These are phyloP conservation scores for Empis livida DNA, from an alignment of 2,888 invertebrate genomes.

Conservation along the genomic window DNA sequence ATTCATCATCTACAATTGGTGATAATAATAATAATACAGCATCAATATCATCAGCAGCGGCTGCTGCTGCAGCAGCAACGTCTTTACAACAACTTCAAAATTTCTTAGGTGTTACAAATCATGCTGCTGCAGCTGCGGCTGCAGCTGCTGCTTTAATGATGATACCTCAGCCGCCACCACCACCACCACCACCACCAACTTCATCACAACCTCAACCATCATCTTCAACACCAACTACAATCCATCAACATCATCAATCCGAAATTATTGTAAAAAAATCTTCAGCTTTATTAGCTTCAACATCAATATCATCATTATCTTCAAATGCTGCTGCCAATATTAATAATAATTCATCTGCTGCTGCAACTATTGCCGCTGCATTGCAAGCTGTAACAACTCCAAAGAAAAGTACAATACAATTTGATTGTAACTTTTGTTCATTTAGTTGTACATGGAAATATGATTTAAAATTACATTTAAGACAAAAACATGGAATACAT, in stretches of 20 bases:
- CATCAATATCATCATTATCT: conserved; percentile 1
- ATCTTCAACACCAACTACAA: conserved; percentile 5
- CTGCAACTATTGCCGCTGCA: background rate
- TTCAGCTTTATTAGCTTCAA: conserved; percentile 1
- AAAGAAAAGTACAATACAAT: conserved; percentile 26
- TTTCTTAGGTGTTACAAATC: conserved; percentile 24
- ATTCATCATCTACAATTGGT: conserved; percentile 5
- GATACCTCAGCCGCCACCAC: conserved; percentile 3
- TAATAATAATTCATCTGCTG: background rate
- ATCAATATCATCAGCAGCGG: conserved; percentile 15
- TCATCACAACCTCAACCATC: conserved; percentile 5
- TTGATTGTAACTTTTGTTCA: conserved; percentile 33
- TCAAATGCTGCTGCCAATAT: background rate
- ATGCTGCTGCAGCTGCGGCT: conserved; percentile 5
- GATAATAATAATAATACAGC: conserved; percentile 21
- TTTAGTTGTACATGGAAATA: conserved; percentile 36
- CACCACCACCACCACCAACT: conserved; percentile 2
- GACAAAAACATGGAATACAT: conserved; percentile 36
- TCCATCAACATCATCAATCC: background rate
- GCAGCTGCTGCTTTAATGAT: conserved; percentile 1
- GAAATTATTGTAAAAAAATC: background rate
- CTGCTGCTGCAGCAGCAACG: conserved; percentile 21
- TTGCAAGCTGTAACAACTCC: conserved; percentile 13
- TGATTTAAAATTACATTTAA: conserved; percentile 34
- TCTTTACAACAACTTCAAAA: conserved; percentile 31